phyloP scores from a whole-genome alignment of 2,797 vertebrate species.

The Rhinella marina region DNA sequence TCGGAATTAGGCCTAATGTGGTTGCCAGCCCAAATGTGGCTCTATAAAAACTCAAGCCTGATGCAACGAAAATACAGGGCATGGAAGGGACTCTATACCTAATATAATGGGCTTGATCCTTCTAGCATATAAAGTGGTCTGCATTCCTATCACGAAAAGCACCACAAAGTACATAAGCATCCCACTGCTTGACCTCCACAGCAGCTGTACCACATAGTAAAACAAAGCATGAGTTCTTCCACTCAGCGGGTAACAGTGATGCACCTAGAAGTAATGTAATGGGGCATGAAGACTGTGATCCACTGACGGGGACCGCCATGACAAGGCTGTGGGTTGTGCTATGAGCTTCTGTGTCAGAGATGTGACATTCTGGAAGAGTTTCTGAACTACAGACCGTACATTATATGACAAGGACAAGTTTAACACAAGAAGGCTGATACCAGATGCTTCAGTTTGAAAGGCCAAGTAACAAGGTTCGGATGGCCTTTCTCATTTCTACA shows the following conservation, averaged over 20 bases:
- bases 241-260: conserved; percentile 16
- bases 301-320: background rate
- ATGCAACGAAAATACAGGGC: background rate
- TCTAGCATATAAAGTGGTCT: background rate
- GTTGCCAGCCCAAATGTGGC: background rate
- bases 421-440: background rate
- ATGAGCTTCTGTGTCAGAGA: background rate
- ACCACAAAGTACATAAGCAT: background rate
- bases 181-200: background rate
- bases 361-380: background rate
- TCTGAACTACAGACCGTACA: background rate
- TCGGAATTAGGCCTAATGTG: background rate
- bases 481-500: background rate
- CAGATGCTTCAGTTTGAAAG: background rate
- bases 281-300: conserved; percentile 16
- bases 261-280: background rate
- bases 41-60: background rate
- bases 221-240: background rate
- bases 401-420: conserved; percentile 1
- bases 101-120: background rate
- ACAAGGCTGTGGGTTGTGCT: background rate
- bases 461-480: background rate
- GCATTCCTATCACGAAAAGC: background rate
- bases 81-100: background rate
- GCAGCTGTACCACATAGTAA: background rate